Conservation (phyloP, 2,113 vertebrate genomes). For the Equus przewalskii region DNA sequence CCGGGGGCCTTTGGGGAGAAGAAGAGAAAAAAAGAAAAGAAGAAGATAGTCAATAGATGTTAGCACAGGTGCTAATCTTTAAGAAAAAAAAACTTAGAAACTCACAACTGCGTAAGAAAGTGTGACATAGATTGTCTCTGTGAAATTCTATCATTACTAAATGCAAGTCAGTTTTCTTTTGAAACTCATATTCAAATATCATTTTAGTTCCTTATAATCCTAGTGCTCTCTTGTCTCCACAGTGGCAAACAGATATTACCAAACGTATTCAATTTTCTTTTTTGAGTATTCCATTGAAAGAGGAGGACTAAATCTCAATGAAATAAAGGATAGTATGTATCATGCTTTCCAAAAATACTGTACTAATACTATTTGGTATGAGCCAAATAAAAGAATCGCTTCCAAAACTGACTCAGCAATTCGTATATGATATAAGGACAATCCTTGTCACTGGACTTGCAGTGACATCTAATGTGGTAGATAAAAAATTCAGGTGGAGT, state of each 20-base stretch:
- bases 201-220: conserved; percentile 10
- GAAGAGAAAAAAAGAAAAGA: too few relatives aligned
- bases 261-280: neutral
- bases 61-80: too few relatives aligned
- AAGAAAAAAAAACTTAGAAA: neutral
- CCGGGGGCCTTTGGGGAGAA: too few relatives aligned
- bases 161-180: neutral
- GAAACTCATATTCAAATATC: conserved; percentile 17
- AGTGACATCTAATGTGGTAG: neutral
- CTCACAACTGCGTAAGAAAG: neutral
- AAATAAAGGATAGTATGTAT: neutral
- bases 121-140: neutral
- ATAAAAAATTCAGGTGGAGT: neutral
- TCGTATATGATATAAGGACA: neutral
- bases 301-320: neutral
- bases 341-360: neutral
- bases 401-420: neutral
- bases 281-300: neutral
- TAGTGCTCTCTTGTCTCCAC: neutral
- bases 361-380: neutral
- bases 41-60: too few relatives aligned
- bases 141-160: neutral
- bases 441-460: neutral
- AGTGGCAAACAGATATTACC: neutral
- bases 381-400: neutral